Base-by-base conservation (phyloP, 2,888 invertebrate species). In the Melanargia galathea region DNA sequence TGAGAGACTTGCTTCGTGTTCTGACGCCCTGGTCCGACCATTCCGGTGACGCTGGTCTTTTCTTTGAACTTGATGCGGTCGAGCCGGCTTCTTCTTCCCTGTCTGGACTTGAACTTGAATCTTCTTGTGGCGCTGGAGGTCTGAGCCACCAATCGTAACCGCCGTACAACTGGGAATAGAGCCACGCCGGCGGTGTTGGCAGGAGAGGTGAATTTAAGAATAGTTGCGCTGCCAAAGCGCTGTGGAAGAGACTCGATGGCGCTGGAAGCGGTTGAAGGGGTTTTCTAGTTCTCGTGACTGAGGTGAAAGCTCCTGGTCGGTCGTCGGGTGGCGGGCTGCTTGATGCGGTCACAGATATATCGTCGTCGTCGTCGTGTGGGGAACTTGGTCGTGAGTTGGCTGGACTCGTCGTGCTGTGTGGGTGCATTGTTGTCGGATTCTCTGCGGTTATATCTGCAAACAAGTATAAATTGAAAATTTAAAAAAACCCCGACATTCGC, bases 181-280 rank as follows among this genome's bases (percentile, higher is more conserved):
- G 83, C 96, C 95, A 96, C 66, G 95, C 95, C 40, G 94, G 94
- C 6, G 95, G 95, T 0, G 95, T 95, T 0, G 95, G 96, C 66
- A 96, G 83, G 13, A 96, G 86, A 0, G 95, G 95, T 4, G 95
- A 93, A 76, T 96, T 95, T 40, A 96, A 90, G 76, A 96, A 95
- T 56, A 96, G 86, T 79, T 95, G 95, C 0, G 95, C 95, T 0
- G 95, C 95, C 73, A 88, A 73, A 63, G 86, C 89, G 69, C 86
- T 90, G 68, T 80, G 93, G 85, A 84, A 93, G 69, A 82, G 77
- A 55, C 84, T 87, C 2, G 93, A 92, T 7, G 92, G 86, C 2
- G 90, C 84, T 58, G 91, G 85, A 6, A 90, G 74, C 0, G 91
- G 91, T 57, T 90, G 90, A 76, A 87, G 76, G 35, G 87, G 93